Percentiles rank a stretch among this genome's conserved stretches.
Evolutionary conservation across 2,113 vertebrate genomes (phyloP).

Genomic region (Cyanoramphus novaezelandiae): DNA sequence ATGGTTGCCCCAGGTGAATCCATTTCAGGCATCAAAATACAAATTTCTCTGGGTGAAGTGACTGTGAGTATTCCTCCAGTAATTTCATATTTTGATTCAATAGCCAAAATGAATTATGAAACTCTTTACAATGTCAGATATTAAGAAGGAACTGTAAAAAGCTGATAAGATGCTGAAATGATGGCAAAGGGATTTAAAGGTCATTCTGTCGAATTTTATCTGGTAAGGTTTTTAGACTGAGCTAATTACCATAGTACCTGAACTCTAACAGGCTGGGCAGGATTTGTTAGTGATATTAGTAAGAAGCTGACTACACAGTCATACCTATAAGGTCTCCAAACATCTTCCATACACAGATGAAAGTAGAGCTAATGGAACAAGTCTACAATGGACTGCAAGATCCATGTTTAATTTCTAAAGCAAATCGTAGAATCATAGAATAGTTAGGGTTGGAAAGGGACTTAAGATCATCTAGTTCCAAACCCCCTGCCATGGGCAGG

Average conservation of each 20-base stretch:
- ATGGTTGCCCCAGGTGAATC: not conserved
- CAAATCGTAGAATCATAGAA: not conserved
- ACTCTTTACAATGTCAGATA: not conserved
- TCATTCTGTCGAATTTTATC: not conserved
- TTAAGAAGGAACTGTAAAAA: slow-evolving; percentile 11
- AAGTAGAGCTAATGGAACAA: not conserved
- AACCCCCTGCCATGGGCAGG: not conserved
- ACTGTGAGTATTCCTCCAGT: not conserved
- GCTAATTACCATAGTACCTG: not conserved
- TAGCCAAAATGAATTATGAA: not conserved
- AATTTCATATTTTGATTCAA: slow-evolving; percentile 20
- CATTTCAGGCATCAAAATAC: not conserved
- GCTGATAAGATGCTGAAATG: not conserved
- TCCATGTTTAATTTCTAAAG: not conserved
- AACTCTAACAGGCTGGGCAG: not conserved
- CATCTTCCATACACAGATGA: not conserved
- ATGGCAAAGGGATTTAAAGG: slow-evolving; percentile 20
- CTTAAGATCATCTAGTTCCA: not conserved
- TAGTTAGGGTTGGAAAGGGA: not conserved
- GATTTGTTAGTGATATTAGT: not conserved
- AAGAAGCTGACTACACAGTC: not conserved
- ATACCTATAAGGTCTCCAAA: not conserved
- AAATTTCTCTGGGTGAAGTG: not conserved
- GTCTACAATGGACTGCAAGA: not conserved
- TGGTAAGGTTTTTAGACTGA: slow-evolving; percentile 10